These are phyloP conservation scores for Embiotoca jacksoni DNA, from an alignment of 2,113 vertebrate genomes.

Conservation along the genomic window DNA sequence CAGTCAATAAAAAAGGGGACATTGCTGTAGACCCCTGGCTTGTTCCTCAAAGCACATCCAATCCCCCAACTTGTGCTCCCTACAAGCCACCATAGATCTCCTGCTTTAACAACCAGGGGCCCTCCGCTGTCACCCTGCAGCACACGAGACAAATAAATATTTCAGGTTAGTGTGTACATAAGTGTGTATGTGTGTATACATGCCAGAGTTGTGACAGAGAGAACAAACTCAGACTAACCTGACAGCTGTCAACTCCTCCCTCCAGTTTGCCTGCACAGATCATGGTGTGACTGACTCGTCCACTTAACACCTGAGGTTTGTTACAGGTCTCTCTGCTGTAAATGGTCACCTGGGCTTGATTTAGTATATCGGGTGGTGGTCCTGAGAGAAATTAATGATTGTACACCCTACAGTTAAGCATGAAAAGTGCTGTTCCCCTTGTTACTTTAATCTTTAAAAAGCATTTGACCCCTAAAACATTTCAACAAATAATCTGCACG, in stretches of 20 bases:
- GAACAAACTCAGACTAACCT: constrained; percentile 82
- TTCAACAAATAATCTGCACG: constrained; percentile 22
- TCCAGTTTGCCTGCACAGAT: constrained; percentile 89
- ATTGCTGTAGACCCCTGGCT: constrained; percentile 92
- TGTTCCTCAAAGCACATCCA: constrained; percentile 87
- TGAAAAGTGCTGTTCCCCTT: not conserved
- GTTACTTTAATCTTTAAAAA: not conserved
- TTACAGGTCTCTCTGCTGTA: constrained; percentile 86
- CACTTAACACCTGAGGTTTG: constrained; percentile 70
- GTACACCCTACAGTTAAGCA: not conserved
- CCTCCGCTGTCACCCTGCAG: constrained; percentile 95
- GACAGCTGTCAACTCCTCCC: constrained; percentile 90
- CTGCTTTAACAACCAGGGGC: constrained; percentile 87
- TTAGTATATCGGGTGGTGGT: constrained; percentile 78
- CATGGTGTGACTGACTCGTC: constrained; percentile 87
- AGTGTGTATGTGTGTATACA: not conserved
- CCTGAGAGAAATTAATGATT: constrained; percentile 74
- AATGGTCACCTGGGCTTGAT: constrained; percentile 83
- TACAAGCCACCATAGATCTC: constrained; percentile 89
- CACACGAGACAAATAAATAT: constrained; percentile 27
- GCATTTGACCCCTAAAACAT: not conserved
- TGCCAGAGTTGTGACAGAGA: not conserved
- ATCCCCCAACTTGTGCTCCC: constrained; percentile 94
- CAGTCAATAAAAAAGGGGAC: constrained; percentile 88
- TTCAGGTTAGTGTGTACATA: not conserved